Base-by-base conservation (phyloP, 2,888 invertebrate genomes). In the Pollenia amentaria region DNA sequence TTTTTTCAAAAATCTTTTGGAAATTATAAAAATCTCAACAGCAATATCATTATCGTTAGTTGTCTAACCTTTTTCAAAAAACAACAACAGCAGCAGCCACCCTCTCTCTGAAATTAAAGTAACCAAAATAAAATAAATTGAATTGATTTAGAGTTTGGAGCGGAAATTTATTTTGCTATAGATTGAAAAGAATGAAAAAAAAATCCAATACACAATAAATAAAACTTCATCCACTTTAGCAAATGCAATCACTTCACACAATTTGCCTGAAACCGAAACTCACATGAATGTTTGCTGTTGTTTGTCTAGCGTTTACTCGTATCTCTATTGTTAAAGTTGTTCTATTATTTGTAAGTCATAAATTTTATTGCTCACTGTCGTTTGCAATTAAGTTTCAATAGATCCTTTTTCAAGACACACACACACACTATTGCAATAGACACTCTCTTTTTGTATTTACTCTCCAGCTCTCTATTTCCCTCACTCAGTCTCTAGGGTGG, bases 311-410 rank as follows among this genome's bases (percentile, higher is more conserved):
- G 62, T 76, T 38, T 48, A 55, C 29, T 29, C 29, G 29, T 29
- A 29, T 29, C 29, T 53, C 80, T 88, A 84, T 89, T 88, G 89
- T 88, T 89, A 73, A 79, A 89, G 90, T 89, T 90, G 90, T 89
- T 89, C 91, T 90, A 92, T 92, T 92, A 92, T 92, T 92, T 92
- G 92, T 92, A 92, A 91, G 92, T 90, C 92, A 92, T 92, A 92
- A 92, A 92, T 92, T 92, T 92, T 92, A 92, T 92, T 92, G 91
- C 92, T 90, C 89, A 90, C 91, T 91, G 91, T 90, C 91, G 92
- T 89, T 91, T 89, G 91, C 91, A 92, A 92, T 92, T 92, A 92
- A 92, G 91, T 91, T 90, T 91, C 87, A 84, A 84, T 77, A 73
- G 82, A 83, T 79, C 83, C 86, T 79, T 77, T n/a, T 82, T 12